These are phyloP conservation scores for Paralvinella palmiformis DNA, from an alignment of 1,140 invertebrate genomes.

Conservation along the genomic window DNA sequence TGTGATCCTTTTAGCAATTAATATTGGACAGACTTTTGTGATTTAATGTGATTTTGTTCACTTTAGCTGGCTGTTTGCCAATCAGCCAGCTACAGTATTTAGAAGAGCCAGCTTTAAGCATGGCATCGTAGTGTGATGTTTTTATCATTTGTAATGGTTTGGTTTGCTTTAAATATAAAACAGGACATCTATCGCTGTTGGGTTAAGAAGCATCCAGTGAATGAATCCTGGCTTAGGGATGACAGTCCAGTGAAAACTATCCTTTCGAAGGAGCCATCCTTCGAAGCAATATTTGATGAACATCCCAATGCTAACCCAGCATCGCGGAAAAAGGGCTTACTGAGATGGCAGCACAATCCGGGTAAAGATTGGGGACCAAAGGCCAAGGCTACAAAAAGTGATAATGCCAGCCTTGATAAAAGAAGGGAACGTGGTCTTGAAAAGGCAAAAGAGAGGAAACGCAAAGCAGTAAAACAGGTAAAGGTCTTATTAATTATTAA, in stretches of 20 bases:
- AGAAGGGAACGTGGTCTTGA: background rate
- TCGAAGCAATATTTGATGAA: constrained; percentile 59
- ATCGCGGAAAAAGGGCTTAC: constrained; percentile 65
- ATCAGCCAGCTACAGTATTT: too few species aligned
- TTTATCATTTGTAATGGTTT: background rate
- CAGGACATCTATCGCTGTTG: constrained; percentile 74
- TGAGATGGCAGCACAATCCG: constrained; percentile 83
- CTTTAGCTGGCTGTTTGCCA: too few species aligned
- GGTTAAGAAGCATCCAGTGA: constrained; percentile 62
- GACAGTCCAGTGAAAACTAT: constrained; percentile 32
- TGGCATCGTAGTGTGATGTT: background rate
- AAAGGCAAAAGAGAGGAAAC: constrained; percentile 3
- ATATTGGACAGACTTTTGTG: background rate
- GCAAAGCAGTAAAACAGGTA: background rate
- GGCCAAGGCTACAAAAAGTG: constrained; percentile 49
- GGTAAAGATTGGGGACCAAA: constrained; percentile 83
- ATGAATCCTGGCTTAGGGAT: constrained; percentile 24
- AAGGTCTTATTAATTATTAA: constrained; percentile 24
- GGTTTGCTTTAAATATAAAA: background rate
- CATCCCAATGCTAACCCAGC: constrained; percentile 72
- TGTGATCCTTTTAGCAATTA: background rate
- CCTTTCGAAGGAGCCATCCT: constrained; percentile 27
- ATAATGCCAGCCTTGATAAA: constrained; percentile 3
- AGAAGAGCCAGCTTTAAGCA: too few species aligned
- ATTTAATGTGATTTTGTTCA: too few species aligned